phyloP scores from a whole-genome alignment of 2,113 vertebrate genomes.

The Mastomys natalensis region DNA sequence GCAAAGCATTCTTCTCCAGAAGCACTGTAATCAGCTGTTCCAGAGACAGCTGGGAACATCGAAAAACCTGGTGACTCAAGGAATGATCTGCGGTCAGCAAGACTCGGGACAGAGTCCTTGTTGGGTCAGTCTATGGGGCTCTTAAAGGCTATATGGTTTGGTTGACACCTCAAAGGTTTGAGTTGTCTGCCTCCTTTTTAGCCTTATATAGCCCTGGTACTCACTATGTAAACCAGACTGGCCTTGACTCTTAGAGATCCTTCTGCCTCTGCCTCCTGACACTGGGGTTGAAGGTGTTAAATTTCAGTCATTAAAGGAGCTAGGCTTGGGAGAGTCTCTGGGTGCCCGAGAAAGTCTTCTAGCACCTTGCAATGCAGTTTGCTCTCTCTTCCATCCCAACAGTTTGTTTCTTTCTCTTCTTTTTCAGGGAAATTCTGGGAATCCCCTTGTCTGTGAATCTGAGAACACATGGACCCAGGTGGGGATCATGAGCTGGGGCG shows the following conservation, averaged over 20 bases:
- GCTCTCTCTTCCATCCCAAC: neutral
- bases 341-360: neutral
- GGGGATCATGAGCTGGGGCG: slow-evolving; percentile 73
- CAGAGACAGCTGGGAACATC: neutral
- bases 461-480: slow-evolving; percentile 58
- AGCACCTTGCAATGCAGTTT: rapidly evolving
- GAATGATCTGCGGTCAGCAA: slow-evolving; percentile 28
- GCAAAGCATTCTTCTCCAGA: neutral
- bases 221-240: neutral
- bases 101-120: slow-evolving; percentile 28
- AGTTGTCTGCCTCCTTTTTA: neutral
- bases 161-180: neutral
- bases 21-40: neutral
- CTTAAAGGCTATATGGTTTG: neutral
- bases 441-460: slow-evolving; percentile 72
- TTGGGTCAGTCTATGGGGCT: slow-evolving; percentile 59
- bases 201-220: neutral
- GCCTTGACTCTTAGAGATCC: neutral
- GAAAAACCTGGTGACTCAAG: neutral
- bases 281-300: neutral
- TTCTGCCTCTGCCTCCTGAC: neutral
- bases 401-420: slow-evolving; percentile 55
- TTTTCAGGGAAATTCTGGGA: slow-evolving; percentile 77
- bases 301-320: neutral
- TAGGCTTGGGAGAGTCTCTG: too few relatives aligned